Evolutionary conservation across 2,797 vertebrate genomes (phyloP).

Genomic region (Lophotriccus pileatus): DNA sequence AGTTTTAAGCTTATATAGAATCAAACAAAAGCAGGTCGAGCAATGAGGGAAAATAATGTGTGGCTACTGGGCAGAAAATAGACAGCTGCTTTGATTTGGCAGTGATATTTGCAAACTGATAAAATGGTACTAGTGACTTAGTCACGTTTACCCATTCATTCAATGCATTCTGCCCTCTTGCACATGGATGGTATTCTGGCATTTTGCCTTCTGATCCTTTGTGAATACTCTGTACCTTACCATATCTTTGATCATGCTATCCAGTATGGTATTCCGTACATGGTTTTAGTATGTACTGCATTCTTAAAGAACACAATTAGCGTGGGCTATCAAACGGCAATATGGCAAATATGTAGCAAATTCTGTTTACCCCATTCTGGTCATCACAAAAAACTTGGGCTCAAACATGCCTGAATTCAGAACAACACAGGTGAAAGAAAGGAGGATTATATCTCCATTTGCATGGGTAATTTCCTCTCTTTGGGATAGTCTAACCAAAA

Average conservation of each 20-base stretch:
- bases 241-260: neutral
- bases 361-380: neutral
- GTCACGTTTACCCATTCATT: neutral
- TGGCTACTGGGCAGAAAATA: neutral
- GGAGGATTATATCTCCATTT: neutral
- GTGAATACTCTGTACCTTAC: neutral
- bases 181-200: neutral
- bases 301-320: neutral
- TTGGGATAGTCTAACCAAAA: neutral
- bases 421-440: neutral
- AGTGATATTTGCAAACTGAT: neutral
- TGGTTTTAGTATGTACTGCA: neutral
- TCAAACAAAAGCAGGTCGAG: neutral
- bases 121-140: neutral
- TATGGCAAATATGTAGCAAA: neutral
- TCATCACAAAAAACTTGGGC: neutral
- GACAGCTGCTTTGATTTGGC: neutral
- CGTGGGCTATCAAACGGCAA: neutral
- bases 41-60: neutral
- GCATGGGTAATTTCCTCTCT: neutral
- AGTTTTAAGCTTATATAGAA: neutral
- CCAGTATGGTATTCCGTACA: neutral
- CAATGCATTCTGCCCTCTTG: neutral
- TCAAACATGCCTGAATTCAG: neutral
- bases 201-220: neutral